These are phyloP conservation scores for Bellardia bayeri DNA, from an alignment of 2,888 invertebrate species.

Conservation along the genomic window DNA sequence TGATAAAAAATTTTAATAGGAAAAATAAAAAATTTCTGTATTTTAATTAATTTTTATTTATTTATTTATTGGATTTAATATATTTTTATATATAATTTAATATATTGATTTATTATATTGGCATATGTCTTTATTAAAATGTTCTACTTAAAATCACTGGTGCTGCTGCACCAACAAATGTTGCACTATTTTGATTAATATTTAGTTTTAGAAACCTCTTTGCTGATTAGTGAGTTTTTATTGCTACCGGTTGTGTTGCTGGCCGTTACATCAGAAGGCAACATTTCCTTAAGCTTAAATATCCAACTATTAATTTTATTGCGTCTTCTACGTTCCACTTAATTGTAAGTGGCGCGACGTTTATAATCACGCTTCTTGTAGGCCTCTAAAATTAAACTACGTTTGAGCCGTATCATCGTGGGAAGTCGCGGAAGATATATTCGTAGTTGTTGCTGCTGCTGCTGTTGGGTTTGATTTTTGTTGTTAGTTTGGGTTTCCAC, in stretches of 20 bases:
- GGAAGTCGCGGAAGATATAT: background rate
- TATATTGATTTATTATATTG: constrained; percentile 96
- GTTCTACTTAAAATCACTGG: constrained; percentile 94
- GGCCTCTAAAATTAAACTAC: constrained; percentile 77
- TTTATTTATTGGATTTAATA: no score
- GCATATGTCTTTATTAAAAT: constrained; percentile 97
- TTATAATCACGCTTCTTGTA: constrained; percentile 90
- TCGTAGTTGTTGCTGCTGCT: constrained; percentile 38
- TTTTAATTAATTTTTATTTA: no score
- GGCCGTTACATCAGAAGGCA: constrained; percentile 86
- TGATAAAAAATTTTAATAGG: no score
- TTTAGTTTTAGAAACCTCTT: constrained; percentile 7
- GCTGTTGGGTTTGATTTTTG: constrained; percentile 58
- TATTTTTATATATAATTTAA: no score
- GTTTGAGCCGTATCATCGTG: constrained; percentile 75
- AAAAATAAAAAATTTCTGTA: no score
- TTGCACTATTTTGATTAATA: constrained; percentile 21
- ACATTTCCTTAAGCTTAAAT: constrained; percentile 94
- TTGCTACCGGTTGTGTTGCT: background rate
- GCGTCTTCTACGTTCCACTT: constrained; percentile 95
- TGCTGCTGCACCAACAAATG: constrained; percentile 42
- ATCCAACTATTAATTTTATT: constrained; percentile 99
- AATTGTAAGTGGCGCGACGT: constrained; percentile 96
- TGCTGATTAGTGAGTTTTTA: no score
- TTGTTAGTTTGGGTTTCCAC: constrained; percentile 45